A percentile compares a stretch with the other conserved stretches of the same genome.
These are phyloP conservation scores for Podargus strigoides DNA, from an alignment of 2,797 vertebrate species.

Conservation along the genomic window DNA sequence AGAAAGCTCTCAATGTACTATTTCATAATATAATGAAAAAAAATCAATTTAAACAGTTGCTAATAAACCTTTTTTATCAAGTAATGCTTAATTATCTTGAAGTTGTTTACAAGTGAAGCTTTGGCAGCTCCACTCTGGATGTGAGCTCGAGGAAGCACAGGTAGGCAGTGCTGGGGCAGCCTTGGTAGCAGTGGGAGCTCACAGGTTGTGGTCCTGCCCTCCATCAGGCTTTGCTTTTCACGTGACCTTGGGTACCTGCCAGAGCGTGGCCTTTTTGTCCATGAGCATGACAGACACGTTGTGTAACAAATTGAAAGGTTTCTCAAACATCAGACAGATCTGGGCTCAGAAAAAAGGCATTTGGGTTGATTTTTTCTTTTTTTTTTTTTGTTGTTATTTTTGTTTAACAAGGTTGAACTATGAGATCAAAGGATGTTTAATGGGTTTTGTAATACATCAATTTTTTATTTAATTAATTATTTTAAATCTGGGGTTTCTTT, in stretches of 20 bases:
- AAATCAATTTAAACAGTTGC: not conserved
- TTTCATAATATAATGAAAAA: not conserved
- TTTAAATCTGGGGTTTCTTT: not conserved
- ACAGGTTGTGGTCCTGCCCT: too few species aligned
- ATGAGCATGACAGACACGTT: accelerated
- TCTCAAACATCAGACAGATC: not conserved
- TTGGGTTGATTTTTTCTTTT: not conserved
- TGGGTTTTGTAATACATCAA: not conserved
- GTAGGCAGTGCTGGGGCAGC: too few species aligned
- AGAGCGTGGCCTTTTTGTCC: accelerated
- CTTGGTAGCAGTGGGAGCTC: accelerated
- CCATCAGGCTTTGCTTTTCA: not conserved
- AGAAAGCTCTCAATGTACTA: constrained; percentile 1
- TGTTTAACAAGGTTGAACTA: not conserved
- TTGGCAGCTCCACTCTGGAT: not conserved
- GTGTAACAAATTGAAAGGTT: not conserved
- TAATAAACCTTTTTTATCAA: not conserved
- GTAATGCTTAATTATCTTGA: not conserved
- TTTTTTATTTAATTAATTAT: too few species aligned
- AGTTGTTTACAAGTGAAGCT: not conserved
- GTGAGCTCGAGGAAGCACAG: accelerated
- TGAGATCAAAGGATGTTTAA: not conserved
- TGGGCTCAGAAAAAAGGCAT: not conserved
- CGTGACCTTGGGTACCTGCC: not conserved
- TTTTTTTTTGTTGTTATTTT: not conserved